Conservation (phyloP, 2,113 vertebrate species). For the Larimichthys polyactis region DNA sequence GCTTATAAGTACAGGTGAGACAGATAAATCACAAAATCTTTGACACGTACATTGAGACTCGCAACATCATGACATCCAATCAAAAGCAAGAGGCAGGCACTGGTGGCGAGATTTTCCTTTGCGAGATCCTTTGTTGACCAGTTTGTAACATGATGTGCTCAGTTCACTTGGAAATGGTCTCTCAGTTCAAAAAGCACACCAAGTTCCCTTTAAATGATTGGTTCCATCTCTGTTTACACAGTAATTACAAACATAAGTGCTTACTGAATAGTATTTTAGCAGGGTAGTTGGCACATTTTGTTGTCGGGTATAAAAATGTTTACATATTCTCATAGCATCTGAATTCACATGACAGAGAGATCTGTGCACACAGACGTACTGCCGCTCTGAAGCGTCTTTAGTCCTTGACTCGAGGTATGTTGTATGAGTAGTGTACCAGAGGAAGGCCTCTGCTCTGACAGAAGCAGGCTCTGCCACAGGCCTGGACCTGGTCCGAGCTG, state of each 20-base stretch:
- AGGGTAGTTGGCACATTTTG: slow-evolving; percentile 72
- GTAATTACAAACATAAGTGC: slow-evolving; percentile 85
- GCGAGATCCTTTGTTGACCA: slow-evolving; percentile 43
- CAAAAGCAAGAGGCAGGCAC: slow-evolving; percentile 72
- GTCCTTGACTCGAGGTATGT: slow-evolving; percentile 88
- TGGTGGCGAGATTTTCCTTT: slow-evolving; percentile 48
- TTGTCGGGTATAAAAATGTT: slow-evolving; percentile 47
- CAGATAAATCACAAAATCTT: slow-evolving; percentile 55
- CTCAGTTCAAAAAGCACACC: slow-evolving; percentile 79
- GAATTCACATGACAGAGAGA: slow-evolving; percentile 60
- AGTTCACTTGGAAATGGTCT: slow-evolving; percentile 49
- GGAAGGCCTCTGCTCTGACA: slow-evolving; percentile 96
- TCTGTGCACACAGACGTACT: slow-evolving; percentile 28
- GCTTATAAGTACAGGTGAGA: slow-evolving; percentile 66
- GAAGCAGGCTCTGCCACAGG: slow-evolving; percentile 95
- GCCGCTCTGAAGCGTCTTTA: slow-evolving; percentile 48
- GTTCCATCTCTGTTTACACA: slow-evolving; percentile 60
- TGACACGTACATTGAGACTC: slow-evolving; percentile 57
- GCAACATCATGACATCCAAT: slow-evolving; percentile 28
- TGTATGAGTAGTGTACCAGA: slow-evolving; percentile 92
- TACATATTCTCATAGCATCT: slow-evolving; percentile 42
- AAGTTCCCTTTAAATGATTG: slow-evolving; percentile 83
- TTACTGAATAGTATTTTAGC: slow-evolving; percentile 78
- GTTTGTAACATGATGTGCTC: slow-evolving; percentile 42
- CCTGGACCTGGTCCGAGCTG: slow-evolving; percentile 97